A percentile compares a stretch with the other conserved stretches of the same genome.
Conservation (phyloP, 2,888 invertebrate genomes). For the Anarsia innoxiella region DNA sequence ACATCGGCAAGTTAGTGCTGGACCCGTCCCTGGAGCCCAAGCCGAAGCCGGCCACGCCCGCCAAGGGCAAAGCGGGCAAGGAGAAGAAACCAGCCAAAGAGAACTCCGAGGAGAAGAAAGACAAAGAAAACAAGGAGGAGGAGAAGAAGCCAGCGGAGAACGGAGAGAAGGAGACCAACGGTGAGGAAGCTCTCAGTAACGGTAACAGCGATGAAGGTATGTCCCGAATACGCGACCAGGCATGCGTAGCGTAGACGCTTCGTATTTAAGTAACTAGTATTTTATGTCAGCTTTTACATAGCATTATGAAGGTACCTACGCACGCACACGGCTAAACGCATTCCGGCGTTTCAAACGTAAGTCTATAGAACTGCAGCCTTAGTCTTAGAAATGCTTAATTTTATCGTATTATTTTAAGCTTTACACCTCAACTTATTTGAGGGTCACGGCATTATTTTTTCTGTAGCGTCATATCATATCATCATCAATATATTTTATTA, state of each 20-base stretch:
- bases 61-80: constrained; percentile 82
- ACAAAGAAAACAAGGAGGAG: constrained; percentile 74
- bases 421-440: too few relatives aligned
- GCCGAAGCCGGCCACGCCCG: constrained; percentile 86
- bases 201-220: constrained; percentile 74
- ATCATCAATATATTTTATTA: too few relatives aligned
- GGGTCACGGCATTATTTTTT: too few relatives aligned
- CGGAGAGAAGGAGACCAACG: constrained; percentile 67
- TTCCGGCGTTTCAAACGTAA: constrained; percentile 19
- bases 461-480: too few relatives aligned
- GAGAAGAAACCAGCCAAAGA: constrained; percentile 80
- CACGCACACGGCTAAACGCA: constrained; percentile 58
- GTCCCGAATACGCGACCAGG: constrained; percentile 57
- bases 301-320: constrained; percentile 38
- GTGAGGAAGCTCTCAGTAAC: constrained; percentile 70
- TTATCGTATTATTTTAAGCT: too few relatives aligned
- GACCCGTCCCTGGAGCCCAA: constrained; percentile 87
- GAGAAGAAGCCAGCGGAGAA: constrained; percentile 65
- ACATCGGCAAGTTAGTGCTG: constrained; percentile 90
- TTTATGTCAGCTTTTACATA: constrained; percentile 23
- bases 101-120: constrained; percentile 80
- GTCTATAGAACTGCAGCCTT: constrained; percentile 41
- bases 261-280: constrained; percentile 10
- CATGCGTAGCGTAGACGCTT: constrained; percentile 57
- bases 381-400: constrained; percentile 39